phyloP scores from a whole-genome alignment of 2,113 vertebrate species.

The Argyrosomus japonicus region DNA sequence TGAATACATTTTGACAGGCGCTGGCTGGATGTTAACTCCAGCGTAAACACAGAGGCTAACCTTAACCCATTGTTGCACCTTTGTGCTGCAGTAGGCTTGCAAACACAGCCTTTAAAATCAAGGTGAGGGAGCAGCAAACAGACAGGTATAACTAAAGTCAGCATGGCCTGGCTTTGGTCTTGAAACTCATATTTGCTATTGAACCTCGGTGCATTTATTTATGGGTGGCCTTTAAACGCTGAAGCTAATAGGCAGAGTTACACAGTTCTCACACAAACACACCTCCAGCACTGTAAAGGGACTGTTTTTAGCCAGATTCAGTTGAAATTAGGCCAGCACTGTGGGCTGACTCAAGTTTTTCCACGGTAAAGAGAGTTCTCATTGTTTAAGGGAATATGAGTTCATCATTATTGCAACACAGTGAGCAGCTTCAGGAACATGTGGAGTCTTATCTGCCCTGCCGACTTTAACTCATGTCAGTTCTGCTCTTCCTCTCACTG shows the following conservation, averaged over 20 bases:
- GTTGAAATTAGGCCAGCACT: slow-evolving; percentile 4
- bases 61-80: neutral
- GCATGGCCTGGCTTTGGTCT: slow-evolving; percentile 30
- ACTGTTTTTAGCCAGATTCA: neutral
- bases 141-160: slow-evolving; percentile 6
- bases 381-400: slow-evolving; percentile 6
- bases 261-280: neutral
- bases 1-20: neutral
- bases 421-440: neutral
- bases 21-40: slow-evolving; percentile 8
- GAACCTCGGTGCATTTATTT: neutral
- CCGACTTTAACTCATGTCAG: neutral
- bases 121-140: slow-evolving; percentile 26
- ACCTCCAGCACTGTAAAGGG: neutral
- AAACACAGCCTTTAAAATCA: slow-evolving; percentile 4
- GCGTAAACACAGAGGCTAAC: neutral
- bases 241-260: neutral
- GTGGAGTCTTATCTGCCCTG: neutral
- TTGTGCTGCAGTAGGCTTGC: slow-evolving; percentile 9
- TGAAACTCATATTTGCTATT: neutral
- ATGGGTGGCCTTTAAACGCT: neutral
- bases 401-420: slow-evolving; percentile 6
- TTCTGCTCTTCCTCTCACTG: neutral
- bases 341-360: neutral
- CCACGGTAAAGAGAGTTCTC: slow-evolving; percentile 7